phyloP scores from a whole-genome alignment of 2,888 invertebrate genomes.

The Mimumesa dahlbomi region DNA sequence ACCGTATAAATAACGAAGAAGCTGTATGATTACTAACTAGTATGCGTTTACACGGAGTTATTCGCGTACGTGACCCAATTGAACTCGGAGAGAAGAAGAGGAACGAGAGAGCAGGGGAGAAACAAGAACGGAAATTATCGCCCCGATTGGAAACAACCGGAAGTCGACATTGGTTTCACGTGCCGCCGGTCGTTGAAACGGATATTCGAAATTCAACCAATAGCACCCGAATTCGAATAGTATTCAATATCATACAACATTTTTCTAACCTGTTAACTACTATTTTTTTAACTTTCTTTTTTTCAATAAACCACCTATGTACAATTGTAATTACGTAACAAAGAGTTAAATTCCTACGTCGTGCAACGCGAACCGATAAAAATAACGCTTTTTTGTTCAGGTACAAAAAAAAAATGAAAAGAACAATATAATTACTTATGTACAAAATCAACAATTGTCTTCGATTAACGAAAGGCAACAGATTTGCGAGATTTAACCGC shows the following conservation, averaged over 20 bases:
- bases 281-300: background rate
- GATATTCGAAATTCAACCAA: constrained; percentile 32
- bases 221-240: too few species aligned
- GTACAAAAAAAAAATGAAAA: constrained; percentile 36
- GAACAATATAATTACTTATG: constrained; percentile 17
- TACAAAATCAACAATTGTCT: constrained; percentile 26
- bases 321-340: constrained; percentile 22
- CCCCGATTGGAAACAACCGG: constrained; percentile 51
- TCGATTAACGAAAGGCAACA: constrained; percentile 5
- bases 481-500: background rate
- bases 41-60: constrained; percentile 3
- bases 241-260: background rate
- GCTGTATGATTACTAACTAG: background rate
- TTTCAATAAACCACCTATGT: constrained; percentile 32
- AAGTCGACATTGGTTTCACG: constrained; percentile 39
- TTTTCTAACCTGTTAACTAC: background rate
- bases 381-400: constrained; percentile 24
- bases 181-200: constrained; percentile 29
- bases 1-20: background rate
- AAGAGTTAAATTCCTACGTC: constrained; percentile 1
- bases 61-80: constrained; percentile 28
- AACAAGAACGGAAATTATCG: constrained; percentile 54
- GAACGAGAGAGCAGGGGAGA: constrained; percentile 43
- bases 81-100: constrained; percentile 25
- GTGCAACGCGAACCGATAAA: constrained; percentile 1